A percentile compares a stretch with the other conserved stretches of the same genome.
phyloP scores from a whole-genome alignment of 1,140 invertebrate genomes.

The Drosophila equinoxialis region DNA sequence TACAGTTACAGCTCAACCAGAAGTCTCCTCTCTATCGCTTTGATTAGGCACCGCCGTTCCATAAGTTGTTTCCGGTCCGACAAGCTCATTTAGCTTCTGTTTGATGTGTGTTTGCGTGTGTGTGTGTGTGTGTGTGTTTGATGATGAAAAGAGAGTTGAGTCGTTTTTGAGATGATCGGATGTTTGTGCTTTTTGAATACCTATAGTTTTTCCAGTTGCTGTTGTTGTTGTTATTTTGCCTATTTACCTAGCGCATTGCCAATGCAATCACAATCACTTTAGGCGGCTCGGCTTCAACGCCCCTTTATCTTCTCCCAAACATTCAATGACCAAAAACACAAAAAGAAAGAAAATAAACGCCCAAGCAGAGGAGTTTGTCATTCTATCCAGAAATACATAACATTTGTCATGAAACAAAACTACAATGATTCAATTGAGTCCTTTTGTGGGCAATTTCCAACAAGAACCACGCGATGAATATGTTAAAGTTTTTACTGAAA shows the following conservation, averaged over 20 bases:
- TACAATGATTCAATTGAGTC: too few species aligned
- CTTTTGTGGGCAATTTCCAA: too few species aligned
- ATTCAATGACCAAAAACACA: too few species aligned
- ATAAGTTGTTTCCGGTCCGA: slow-evolving; percentile 55
- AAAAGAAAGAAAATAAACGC: too few species aligned
- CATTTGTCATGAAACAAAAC: too few species aligned
- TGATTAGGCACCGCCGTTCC: slow-evolving; percentile 59
- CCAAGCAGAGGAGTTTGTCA: background rate
- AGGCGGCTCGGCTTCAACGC: slow-evolving; percentile 47
- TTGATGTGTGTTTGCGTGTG: slow-evolving; percentile 43
- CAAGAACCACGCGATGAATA: too few species aligned
- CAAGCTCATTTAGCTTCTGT: slow-evolving; percentile 81
- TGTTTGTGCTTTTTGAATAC: slow-evolving; percentile 70
- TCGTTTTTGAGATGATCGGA: slow-evolving; percentile 50
- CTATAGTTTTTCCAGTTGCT: slow-evolving; percentile 27
- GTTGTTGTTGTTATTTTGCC: slow-evolving; percentile 21
- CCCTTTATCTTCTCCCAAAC: slow-evolving; percentile 12
- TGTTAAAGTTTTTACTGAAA: too few species aligned
- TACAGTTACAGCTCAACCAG: slow-evolving; percentile 66
- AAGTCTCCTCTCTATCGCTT: slow-evolving; percentile 27
- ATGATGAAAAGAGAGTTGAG: slow-evolving; percentile 25
- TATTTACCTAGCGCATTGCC: slow-evolving; percentile 65
- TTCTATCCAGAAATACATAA: background rate
- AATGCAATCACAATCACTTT: slow-evolving; percentile 73
- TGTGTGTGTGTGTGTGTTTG: background rate